Base-by-base conservation (phyloP, 2,888 invertebrate species). In the Ormyrus pomaceus region DNA sequence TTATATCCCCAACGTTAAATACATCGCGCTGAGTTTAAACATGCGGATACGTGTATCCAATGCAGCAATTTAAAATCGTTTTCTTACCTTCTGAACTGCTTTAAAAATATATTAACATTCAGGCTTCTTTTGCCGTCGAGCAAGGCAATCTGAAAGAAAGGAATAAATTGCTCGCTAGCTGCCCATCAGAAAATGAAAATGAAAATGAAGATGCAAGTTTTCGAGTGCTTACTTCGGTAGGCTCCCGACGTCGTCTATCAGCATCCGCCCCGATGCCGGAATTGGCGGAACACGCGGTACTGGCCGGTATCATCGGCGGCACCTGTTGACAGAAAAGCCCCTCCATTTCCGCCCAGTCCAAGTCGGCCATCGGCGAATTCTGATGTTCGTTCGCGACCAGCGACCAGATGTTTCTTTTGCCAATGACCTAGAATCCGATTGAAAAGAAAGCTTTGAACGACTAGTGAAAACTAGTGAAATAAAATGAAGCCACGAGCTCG, bases 41-140 rank as follows among this genome's bases (percentile, higher is more conserved):
- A 34, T 2, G 61, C 45, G 19, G 11, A 13, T 64, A 59, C 19
- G 3, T 34, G 34, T 34, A 34, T 34, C 34, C 34, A 34, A 34
- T 34, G 62, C 62, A 34, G 1, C 34, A 34, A 34, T 34, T 34
- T 4, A 34, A n/a, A 46, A 53, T 53, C 10, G 55, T 51, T 61
- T 48, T 82, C 84, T 90, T 92, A 96, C 95, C 95, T 96, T 92
- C 97, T 93, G 91, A 98, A 99, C 91, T 99, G 99, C 91, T 98
- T 98, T 83, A 99, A 93, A 91, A 99, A 99, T 87, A 99, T 99
- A 91, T 98, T 99, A n/a, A 99, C 96, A 88, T 98, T 98, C 82
- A 99, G 92, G 89, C 98, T 98, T 86, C 98, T 92, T 91, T 99
- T 98, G 66, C 96, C 97, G 88, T 99, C 98, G 81, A 99, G 92